A percentile compares a stretch with the other conserved stretches of the same genome.
Evolutionary conservation across 2,113 vertebrate species (phyloP).

Genomic region (Hemiscyllium ocellatum): DNA sequence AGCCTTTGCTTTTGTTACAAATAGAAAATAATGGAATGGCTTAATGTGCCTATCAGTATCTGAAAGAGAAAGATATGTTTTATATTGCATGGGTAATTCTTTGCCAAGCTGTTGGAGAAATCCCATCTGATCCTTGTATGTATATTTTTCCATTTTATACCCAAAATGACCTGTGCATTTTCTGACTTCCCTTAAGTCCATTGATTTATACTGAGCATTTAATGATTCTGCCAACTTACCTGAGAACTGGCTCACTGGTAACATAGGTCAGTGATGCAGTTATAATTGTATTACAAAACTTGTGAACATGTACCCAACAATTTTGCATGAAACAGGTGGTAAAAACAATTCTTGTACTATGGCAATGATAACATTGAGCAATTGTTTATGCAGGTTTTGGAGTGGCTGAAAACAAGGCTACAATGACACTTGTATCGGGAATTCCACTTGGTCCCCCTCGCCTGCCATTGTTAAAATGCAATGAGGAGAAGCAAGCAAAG

Average conservation of each 20-base stretch:
- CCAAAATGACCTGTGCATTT: not conserved
- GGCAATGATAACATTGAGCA: slow-evolving; percentile 33
- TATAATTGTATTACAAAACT: not conserved
- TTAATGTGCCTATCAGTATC: not conserved
- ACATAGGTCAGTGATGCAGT: not conserved
- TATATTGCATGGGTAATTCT: not conserved
- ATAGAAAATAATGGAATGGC: not conserved
- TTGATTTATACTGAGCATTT: not conserved
- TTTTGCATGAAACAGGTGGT: not conserved
- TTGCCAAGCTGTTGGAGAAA: not conserved
- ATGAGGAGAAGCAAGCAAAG: slow-evolving; percentile 43
- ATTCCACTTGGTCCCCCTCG: slow-evolving; percentile 84
- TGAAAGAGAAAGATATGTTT: not conserved
- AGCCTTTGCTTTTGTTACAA: not conserved
- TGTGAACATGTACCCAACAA: not conserved
- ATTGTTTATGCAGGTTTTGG: slow-evolving; percentile 69
- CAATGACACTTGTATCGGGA: slow-evolving; percentile 78
- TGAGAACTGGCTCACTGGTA: not conserved
- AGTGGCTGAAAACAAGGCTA: slow-evolving; percentile 78
- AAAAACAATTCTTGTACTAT: not conserved
- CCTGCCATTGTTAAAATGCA: slow-evolving; percentile 64
- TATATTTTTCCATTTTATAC: not conserved
- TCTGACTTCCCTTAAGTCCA: not conserved
- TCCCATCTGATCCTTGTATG: not conserved
- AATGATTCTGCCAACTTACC: not conserved